Evolutionary conservation across 2,797 vertebrate genomes (phyloP).

Genomic region (Pristis pectinata): DNA sequence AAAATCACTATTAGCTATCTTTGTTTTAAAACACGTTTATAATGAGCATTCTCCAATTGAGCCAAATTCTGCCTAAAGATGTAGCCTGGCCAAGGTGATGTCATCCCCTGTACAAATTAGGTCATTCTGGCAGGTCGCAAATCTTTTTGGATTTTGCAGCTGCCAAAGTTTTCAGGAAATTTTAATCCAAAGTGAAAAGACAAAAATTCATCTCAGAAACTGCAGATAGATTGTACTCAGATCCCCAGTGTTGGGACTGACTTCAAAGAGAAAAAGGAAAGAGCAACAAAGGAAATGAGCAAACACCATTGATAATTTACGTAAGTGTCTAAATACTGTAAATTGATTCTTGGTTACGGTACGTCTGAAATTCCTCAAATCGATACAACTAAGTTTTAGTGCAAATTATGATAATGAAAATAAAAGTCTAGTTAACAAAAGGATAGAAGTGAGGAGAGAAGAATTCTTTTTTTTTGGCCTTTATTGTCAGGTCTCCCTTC

Average conservation of each 20-base stretch:
- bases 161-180: neutral
- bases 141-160: neutral
- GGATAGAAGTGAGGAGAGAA: neutral
- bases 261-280: neutral
- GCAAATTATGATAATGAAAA: neutral
- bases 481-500: too few relatives aligned
- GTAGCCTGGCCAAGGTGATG: neutral
- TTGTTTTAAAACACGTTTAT: neutral
- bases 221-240: neutral
- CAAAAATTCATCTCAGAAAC: neutral
- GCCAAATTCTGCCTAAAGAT: neutral
- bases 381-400: neutral
- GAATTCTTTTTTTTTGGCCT: neutral
- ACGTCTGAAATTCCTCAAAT: neutral
- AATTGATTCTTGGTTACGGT: neutral
- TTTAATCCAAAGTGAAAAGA: neutral
- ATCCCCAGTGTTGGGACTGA: neutral
- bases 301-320: neutral
- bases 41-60: neutral
- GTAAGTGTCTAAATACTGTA: neutral
- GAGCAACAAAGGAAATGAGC: neutral
- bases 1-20: neutral
- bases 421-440: neutral
- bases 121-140: neutral
- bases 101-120: neutral